phyloP scores from a whole-genome alignment of 2,888 invertebrate genomes.

The Eulithis testata region DNA sequence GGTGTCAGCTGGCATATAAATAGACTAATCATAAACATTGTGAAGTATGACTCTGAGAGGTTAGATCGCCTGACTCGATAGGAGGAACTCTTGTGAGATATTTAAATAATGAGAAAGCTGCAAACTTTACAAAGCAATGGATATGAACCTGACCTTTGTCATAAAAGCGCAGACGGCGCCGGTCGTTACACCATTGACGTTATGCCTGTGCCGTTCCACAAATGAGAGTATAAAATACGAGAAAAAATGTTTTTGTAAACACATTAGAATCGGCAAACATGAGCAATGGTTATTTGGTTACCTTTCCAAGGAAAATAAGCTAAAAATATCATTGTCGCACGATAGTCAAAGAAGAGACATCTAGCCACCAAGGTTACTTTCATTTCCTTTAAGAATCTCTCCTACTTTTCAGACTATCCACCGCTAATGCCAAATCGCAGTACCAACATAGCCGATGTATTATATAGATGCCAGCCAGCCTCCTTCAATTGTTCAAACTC shows the following conservation, averaged over 20 bases:
- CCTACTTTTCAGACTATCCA: constrained; percentile 12
- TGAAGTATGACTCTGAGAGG: constrained; percentile 15
- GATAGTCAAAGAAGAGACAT: background rate
- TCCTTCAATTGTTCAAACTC: constrained; percentile 30
- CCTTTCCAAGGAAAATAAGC: no score
- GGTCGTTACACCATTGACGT: constrained; percentile 1
- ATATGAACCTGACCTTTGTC: constrained; percentile 8
- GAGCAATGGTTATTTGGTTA: no score
- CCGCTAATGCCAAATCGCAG: constrained; percentile 26
- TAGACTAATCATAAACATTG: constrained; percentile 23
- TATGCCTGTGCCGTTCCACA: background rate
- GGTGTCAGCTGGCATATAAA: constrained; percentile 22
- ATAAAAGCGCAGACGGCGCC: constrained; percentile 1
- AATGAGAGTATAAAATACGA: background rate
- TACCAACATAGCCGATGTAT: constrained; percentile 31
- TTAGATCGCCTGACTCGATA: constrained; percentile 11
- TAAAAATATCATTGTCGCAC: background rate
- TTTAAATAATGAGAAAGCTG: constrained; percentile 10
- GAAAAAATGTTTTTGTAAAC: background rate
- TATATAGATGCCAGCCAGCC: constrained; percentile 27
- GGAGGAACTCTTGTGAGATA: background rate
- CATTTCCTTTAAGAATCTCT: constrained; percentile 14
- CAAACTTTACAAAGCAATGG: background rate
- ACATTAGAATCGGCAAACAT: background rate
- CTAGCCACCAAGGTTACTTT: constrained; percentile 1